Evolutionary conservation across 2,113 vertebrate genomes (phyloP).

Genomic region (Melozone crissalis): DNA sequence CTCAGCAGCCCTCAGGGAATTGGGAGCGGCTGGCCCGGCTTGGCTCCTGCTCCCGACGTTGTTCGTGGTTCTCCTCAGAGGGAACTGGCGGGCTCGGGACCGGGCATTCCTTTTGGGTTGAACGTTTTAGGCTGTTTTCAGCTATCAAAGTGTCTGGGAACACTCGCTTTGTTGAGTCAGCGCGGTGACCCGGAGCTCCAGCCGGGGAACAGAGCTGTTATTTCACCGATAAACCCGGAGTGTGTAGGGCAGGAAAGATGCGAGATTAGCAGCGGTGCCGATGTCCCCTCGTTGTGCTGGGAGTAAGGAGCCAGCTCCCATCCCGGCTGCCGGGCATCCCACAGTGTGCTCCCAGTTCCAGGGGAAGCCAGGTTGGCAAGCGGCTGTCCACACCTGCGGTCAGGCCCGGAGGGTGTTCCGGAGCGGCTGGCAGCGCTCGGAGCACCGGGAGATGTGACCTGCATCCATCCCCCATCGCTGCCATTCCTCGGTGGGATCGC

Average conservation of each 20-base stretch:
- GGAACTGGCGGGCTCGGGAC: no score
- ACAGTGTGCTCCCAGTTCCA: accelerated
- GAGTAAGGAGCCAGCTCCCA: accelerated
- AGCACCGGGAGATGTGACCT: background rate
- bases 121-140: background rate
- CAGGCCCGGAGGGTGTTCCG: background rate
- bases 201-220: accelerated
- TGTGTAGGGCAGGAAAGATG: background rate
- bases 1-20: background rate
- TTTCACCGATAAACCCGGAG: accelerated
- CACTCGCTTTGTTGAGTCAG: background rate
- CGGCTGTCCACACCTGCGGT: accelerated
- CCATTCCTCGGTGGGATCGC: background rate
- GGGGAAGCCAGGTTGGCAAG: background rate
- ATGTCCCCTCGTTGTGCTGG: background rate
- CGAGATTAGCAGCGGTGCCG: accelerated
- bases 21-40: no score
- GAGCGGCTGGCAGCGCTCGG: accelerated
- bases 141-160: background rate
- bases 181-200: background rate
- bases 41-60: accelerated
- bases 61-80: accelerated
- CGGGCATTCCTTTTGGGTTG: no score
- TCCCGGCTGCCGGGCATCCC: accelerated
- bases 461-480: accelerated